These are phyloP conservation scores for Cynopterus brachyotis DNA, from an alignment of 2,113 vertebrate genomes.

Conservation along the genomic window DNA sequence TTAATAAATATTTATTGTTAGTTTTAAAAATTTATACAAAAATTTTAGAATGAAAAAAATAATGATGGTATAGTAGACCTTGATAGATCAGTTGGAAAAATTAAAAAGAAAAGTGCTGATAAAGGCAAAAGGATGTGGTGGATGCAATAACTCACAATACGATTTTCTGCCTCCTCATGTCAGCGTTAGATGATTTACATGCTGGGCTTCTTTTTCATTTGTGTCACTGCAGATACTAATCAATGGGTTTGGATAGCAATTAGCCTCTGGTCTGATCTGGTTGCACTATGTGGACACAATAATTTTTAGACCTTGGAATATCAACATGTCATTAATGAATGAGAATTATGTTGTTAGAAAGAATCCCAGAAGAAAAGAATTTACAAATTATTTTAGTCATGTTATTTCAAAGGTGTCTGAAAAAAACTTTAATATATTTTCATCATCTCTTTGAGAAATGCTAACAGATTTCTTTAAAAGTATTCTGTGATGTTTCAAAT, in stretches of 20 bases:
- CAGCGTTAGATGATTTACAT: background rate
- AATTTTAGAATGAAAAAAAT: background rate
- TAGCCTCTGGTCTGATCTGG: background rate
- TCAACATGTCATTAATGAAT: background rate
- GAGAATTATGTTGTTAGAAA: background rate
- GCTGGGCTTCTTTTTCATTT: accelerated
- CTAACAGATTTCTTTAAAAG: background rate
- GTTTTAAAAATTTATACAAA: background rate
- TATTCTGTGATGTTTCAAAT: background rate
- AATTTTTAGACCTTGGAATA: background rate
- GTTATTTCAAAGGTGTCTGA: background rate
- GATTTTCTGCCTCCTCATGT: background rate
- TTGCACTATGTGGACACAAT: background rate
- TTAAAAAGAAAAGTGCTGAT: background rate
- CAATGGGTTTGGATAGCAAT: background rate
- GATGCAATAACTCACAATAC: background rate
- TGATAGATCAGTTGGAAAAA: background rate
- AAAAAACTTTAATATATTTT: background rate
- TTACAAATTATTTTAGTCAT: background rate
- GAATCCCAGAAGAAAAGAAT: background rate
- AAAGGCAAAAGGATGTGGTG: background rate
- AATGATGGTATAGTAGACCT: background rate
- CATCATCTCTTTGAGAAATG: background rate
- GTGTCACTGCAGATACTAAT: background rate
- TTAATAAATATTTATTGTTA: background rate